A percentile compares a stretch with the other conserved stretches of the same genome.
Conservation (phyloP, 2,113 vertebrate species). For the Oncorhynchus tshawytscha region DNA sequence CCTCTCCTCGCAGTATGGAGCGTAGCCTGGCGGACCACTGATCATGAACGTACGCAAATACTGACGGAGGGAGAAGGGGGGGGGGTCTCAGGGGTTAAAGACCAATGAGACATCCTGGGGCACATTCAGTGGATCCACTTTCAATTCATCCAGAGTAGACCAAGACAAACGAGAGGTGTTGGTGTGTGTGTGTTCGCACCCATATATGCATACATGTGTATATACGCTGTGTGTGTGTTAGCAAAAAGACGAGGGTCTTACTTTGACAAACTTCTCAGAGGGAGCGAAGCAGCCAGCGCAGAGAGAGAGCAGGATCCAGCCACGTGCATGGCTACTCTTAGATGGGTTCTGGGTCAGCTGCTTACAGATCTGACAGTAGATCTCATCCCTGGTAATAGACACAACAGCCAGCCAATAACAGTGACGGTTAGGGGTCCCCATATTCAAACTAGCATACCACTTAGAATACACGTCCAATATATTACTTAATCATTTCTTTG, state of each 20-base stretch:
- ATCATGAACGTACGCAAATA: conserved; percentile 91
- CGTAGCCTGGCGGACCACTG: conserved; percentile 89
- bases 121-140: too few species aligned
- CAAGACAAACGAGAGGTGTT: too few species aligned
- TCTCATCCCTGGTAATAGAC: conserved; percentile 84
- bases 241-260: conserved; percentile 48
- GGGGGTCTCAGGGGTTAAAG: background rate
- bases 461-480: too few species aligned
- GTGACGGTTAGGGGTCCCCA: too few species aligned
- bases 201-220: background rate
- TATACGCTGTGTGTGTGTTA: too few species aligned
- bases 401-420: background rate
- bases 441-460: background rate
- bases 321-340: conserved; percentile 94
- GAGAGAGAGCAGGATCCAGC: conserved; percentile 97
- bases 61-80: conserved; percentile 58
- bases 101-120: too few species aligned
- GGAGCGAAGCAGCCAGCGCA: conserved; percentile 96
- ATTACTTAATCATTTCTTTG: too few species aligned
- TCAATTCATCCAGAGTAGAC: too few species aligned
- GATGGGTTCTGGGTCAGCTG: conserved; percentile 96
- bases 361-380: conserved; percentile 98
- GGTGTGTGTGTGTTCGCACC: too few species aligned
- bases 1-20: conserved; percentile 95
- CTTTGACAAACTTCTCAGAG: conserved; percentile 97